Evolutionary conservation across 64 coral and sea anemone species (phyloP).

Genomic region (Dendrophyllia cribrosa): DNA sequence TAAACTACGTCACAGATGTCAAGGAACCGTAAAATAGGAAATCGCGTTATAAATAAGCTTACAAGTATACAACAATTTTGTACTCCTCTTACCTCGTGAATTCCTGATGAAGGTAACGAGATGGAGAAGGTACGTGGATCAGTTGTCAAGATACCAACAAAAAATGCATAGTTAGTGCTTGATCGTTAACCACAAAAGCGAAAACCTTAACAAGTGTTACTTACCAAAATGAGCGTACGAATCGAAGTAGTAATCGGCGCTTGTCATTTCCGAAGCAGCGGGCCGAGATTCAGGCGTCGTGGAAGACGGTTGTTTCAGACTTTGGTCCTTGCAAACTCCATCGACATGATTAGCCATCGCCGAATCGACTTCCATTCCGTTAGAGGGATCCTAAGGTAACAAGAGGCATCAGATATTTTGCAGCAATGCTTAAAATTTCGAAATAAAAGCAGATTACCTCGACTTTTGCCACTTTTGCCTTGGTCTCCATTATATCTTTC

Average conservation of each 20-base stretch:
- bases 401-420: slow-evolving; percentile 9
- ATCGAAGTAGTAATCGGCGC: slow-evolving; percentile 99
- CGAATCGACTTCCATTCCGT: slow-evolving; percentile 73
- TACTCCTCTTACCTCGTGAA: slow-evolving; percentile 84
- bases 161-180: not conserved
- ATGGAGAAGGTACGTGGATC: not conserved
- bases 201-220: slow-evolving; percentile 1
- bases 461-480: slow-evolving; percentile 92
- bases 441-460: slow-evolving; percentile 50
- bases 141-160: slow-evolving; percentile 12
- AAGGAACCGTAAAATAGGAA: too few species aligned
- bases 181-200: not conserved
- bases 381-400: slow-evolving; percentile 53
- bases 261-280: slow-evolving; percentile 92
- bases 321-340: slow-evolving; percentile 22
- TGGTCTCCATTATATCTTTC: slow-evolving; percentile 81
- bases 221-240: slow-evolving; percentile 99
- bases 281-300: slow-evolving; percentile 5
- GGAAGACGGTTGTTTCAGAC: slow-evolving; percentile 24
- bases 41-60: too few species aligned
- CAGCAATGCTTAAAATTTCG: not conserved
- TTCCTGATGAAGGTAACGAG: slow-evolving; percentile 53
- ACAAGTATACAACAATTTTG: not conserved
- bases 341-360: slow-evolving; percentile 28
- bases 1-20: too few species aligned